Evolutionary conservation across 2,888 invertebrate genomes (phyloP), one percentile per base, ranked within the genome.

Genomic region (Idaea dimidiata): DNA sequence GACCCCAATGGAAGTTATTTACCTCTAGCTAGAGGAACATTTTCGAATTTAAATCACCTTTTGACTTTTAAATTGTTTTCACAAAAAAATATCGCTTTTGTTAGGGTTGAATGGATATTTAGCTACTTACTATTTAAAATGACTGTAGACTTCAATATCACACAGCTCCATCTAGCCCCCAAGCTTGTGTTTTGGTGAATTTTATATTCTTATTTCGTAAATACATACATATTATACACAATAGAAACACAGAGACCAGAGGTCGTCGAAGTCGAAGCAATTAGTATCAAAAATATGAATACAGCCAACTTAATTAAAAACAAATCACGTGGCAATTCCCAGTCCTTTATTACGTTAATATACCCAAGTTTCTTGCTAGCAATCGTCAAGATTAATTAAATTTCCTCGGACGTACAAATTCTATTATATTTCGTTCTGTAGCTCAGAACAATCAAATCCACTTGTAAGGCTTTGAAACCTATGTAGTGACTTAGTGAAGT

Each of bases 401-500:
- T 43, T 43, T 43, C 43, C 43, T 8, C 6, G 43, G 14, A 3
- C 43, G 14, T 14, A 43, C 8, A 6, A 43, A 43, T 14, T 43
- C 43, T 10, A 43, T 43, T 43, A 43, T 43, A 43, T 43, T 43
- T 43, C 43, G 43, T 43, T 14, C 8, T 3, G 24, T 24, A 10
- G 43, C 43, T 43, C 43, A 8, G 43, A 43, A 14, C 10, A 14
- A 16, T 54, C 57, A 58, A 57, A 59, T 32, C n/a, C 17, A 57
- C 60, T 62, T 62, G 62, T 58, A 16, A 55, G 54, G 60, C 60
- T 60, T 63, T 64, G 59, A 62, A 65, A 60, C 65, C 64, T 60
- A 31, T 58, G 24, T 53, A 65, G 54, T 31, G 60, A 59, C 53
- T 57, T 31, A 32, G 24, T 56, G 58, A 17, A 53, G 55, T 16